Evolutionary conservation across 1,140 invertebrate genomes (phyloP).

Genomic region (Drosophila nigrodunni): DNA sequence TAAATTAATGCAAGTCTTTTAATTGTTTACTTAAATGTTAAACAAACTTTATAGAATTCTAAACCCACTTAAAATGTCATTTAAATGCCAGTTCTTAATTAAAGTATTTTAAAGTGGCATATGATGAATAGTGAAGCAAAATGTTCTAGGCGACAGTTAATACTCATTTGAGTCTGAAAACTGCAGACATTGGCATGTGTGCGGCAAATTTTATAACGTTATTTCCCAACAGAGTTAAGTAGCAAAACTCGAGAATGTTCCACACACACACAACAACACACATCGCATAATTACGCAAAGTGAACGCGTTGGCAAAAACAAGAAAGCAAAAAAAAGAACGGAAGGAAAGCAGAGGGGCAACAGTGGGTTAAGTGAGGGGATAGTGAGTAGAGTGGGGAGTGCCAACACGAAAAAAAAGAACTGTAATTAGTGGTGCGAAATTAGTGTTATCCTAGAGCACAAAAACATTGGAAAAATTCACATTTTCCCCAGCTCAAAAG

Average conservation of each 20-base stretch:
- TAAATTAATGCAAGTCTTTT: neutral
- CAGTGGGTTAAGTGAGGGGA: neutral
- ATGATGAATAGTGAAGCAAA: neutral
- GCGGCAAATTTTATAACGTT: slow-evolving; percentile 54
- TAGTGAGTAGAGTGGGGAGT: neutral
- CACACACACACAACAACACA: slow-evolving; percentile 11
- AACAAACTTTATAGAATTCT: neutral
- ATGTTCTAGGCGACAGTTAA: slow-evolving; percentile 17
- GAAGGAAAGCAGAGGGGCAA: neutral
- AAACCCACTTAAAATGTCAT: neutral
- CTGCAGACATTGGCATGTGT: slow-evolving; percentile 19
- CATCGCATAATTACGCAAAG: slow-evolving; percentile 65
- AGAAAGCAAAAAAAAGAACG: neutral
- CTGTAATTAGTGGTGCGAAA: slow-evolving; percentile 78
- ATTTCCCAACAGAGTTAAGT: slow-evolving; percentile 72
- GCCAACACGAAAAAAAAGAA: slow-evolving; percentile 35
- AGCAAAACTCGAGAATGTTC: slow-evolving; percentile 46
- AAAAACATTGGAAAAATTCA: slow-evolving; percentile 30
- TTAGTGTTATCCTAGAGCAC: slow-evolving; percentile 63
- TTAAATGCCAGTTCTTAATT: neutral
- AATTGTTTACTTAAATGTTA: neutral
- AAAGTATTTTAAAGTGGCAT: neutral
- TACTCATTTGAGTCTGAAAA: slow-evolving; percentile 12
- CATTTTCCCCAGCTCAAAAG: slow-evolving; percentile 39
- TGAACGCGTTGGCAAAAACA: slow-evolving; percentile 19